A percentile compares a stretch with the other conserved stretches of the same genome.
Evolutionary conservation across 2,888 invertebrate species (phyloP).

Genomic region (Diabrotica balteata): DNA sequence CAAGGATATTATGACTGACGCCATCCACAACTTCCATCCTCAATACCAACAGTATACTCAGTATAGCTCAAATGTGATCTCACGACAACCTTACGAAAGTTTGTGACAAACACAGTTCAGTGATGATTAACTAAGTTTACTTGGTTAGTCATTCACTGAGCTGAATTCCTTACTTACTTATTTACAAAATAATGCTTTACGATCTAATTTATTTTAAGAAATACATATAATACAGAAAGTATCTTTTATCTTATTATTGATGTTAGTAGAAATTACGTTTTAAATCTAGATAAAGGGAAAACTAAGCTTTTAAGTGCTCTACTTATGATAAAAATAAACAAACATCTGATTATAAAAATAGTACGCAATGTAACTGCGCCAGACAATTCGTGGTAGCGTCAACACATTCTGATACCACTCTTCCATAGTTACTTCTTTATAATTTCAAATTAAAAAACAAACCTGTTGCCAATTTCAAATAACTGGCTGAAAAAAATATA

Average conservation of each 20-base stretch:
- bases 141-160: conserved; percentile 20
- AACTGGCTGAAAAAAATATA: too few species aligned
- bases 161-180: conserved; percentile 6
- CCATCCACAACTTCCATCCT: conserved; percentile 99
- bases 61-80: conserved; percentile 92
- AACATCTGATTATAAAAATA: too few species aligned
- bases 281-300: background rate
- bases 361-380: too few species aligned
- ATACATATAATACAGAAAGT: background rate
- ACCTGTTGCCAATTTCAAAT: too few species aligned
- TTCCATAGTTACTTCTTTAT: too few species aligned
- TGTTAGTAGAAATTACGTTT: background rate
- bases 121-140: conserved; percentile 24
- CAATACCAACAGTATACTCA: conserved; percentile 99
- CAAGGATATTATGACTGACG: conserved; percentile 99
- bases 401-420: too few species aligned
- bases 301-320: background rate
- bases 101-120: conserved; percentile 62
- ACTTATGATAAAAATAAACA: too few species aligned
- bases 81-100: conserved; percentile 91
- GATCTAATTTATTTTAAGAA: background rate
- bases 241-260: background rate
- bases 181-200: conserved; percentile 6
- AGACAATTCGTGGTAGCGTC: too few species aligned
- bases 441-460: too few species aligned